Evolutionary conservation across 2,888 invertebrate species (phyloP).

Genomic region (Ernsta delagoae): DNA sequence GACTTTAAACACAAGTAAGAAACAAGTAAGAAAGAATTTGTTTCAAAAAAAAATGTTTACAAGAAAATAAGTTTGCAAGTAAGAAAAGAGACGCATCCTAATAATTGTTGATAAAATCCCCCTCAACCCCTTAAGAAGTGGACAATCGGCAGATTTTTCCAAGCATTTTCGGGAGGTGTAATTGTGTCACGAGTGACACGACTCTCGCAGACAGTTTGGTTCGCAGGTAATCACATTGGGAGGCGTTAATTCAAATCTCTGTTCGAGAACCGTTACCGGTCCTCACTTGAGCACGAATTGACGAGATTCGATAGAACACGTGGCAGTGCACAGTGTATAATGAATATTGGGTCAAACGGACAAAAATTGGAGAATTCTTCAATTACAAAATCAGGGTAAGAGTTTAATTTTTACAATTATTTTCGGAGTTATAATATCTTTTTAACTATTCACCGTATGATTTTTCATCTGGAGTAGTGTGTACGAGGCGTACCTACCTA

Average conservation of each 20-base stretch:
- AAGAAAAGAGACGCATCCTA: constrained; percentile 4
- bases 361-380: too few relatives aligned
- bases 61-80: too few relatives aligned
- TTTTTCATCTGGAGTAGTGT: too few relatives aligned
- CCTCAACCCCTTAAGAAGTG: constrained; percentile 13
- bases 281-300: constrained; percentile 46
- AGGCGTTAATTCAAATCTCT: constrained; percentile 53
- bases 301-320: constrained; percentile 52
- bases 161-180: constrained; percentile 46
- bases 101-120: constrained; percentile 7
- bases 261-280: constrained; percentile 5
- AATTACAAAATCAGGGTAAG: too few relatives aligned
- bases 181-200: constrained; percentile 51
- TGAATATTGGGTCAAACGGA: constrained; percentile 1
- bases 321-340: constrained; percentile 20
- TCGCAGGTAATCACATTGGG: constrained; percentile 53
- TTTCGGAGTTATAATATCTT: too few relatives aligned
- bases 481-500: too few relatives aligned
- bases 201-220: constrained; percentile 42
- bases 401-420: too few relatives aligned
- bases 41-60: too few relatives aligned
- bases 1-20: too few relatives aligned
- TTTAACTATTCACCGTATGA: too few relatives aligned
- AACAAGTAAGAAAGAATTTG: too few relatives aligned
- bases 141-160: constrained; percentile 33